Conservation (phyloP, 2,888 invertebrate genomes). For the Stenichneumon culpator region DNA sequence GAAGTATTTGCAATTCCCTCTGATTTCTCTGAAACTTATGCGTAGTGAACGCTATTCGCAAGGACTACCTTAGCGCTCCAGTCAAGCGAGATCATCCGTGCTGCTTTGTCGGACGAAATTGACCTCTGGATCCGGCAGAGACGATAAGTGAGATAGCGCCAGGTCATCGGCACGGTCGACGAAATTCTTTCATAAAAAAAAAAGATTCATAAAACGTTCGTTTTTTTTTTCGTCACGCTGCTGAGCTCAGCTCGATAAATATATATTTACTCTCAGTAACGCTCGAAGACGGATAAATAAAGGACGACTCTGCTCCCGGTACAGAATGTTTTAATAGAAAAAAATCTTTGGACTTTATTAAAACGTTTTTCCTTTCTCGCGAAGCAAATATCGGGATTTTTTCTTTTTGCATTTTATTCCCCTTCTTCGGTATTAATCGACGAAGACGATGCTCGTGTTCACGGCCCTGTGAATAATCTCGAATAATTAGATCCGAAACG, state of each 20-base stretch:
- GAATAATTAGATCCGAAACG: not conserved
- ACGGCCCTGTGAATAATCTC: not conserved
- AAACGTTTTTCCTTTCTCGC: not conserved
- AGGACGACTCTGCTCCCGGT: not conserved
- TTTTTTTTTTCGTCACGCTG: not conserved
- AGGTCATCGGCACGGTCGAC: slow-evolving; percentile 2
- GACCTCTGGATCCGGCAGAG: slow-evolving; percentile 45
- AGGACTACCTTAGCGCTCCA: not conserved
- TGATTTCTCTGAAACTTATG: too few relatives aligned
- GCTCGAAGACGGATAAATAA: not conserved
- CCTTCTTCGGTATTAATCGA: not conserved
- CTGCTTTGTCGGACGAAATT: slow-evolving; percentile 27
- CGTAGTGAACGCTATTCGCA: too few relatives aligned
- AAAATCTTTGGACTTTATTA: not conserved
- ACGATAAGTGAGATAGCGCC: slow-evolving; percentile 47
- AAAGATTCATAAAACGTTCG: not conserved
- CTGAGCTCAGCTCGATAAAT: not conserved
- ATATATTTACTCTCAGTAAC: not conserved
- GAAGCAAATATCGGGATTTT: not conserved
- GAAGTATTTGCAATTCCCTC: too few relatives aligned
- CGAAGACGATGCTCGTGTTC: not conserved
- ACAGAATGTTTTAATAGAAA: not conserved
- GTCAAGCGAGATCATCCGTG: not conserved
- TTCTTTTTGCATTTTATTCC: not conserved
- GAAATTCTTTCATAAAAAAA: slow-evolving; percentile 15